Evolutionary conservation across 2,888 invertebrate species (phyloP).

Genomic region (Elegia similella): DNA sequence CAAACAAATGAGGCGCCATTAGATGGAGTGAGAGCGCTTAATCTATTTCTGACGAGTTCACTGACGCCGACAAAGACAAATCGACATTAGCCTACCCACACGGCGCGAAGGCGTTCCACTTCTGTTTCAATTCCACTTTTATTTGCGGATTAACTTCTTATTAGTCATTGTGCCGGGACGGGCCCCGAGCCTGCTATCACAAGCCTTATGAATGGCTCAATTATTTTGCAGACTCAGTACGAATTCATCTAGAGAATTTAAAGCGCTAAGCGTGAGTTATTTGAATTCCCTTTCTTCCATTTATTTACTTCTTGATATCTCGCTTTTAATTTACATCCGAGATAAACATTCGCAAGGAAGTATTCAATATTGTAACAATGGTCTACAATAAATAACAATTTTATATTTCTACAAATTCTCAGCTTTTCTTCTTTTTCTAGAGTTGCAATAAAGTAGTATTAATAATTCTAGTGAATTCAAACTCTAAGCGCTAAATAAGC

Average conservation of each 20-base stretch:
- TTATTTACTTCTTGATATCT: conserved; percentile 19
- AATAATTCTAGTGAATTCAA: no score
- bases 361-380: conserved; percentile 40
- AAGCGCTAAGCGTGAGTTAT: conserved; percentile 43
- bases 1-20: conserved; percentile 81
- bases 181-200: conserved; percentile 65
- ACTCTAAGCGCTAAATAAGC: no score
- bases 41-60: conserved; percentile 83
- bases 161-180: conserved; percentile 75
- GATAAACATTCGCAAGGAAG: conserved; percentile 24
- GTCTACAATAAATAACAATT: no score
- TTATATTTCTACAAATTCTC: no score
- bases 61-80: conserved; percentile 82
- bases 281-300: conserved; percentile 32
- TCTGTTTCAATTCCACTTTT: conserved; percentile 82
- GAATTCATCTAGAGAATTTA: conserved; percentile 42
- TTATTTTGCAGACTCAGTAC: conserved; percentile 70
- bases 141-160: conserved; percentile 82
- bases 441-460: no score
- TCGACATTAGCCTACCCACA: conserved; percentile 81
- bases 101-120: conserved; percentile 77
- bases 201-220: conserved; percentile 80
- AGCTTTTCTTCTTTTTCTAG: no score
- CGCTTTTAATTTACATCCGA: background rate
- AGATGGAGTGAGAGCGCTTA: conserved; percentile 81